These are phyloP conservation scores for Thamnaconus septentrionalis DNA, from an alignment of 2,113 vertebrate genomes.

Conservation along the genomic window DNA sequence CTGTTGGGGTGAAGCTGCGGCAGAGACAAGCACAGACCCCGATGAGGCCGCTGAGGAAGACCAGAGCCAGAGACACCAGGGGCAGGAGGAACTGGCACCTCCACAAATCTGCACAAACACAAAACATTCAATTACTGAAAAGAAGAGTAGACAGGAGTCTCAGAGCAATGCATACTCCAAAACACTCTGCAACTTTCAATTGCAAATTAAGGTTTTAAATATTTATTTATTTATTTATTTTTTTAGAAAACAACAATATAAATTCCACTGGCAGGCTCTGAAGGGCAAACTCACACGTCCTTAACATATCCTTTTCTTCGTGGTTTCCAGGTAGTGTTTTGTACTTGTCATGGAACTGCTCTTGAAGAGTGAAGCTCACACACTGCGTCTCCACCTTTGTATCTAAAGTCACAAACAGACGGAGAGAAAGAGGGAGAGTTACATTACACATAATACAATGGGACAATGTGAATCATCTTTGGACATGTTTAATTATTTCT, in stretches of 20 bases:
- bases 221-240: not conserved
- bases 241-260: not conserved
- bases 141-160: not conserved
- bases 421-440: constrained; percentile 3
- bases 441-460: too few relatives aligned
- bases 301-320: constrained; percentile 86
- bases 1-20: constrained; percentile 89
- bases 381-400: constrained; percentile 80
- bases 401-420: constrained; percentile 63
- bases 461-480: too few relatives aligned
- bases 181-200: not conserved
- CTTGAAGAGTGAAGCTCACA: constrained; percentile 85
- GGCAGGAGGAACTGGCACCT: constrained; percentile 92
- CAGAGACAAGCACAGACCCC: constrained; percentile 94
- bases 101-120: constrained; percentile 84
- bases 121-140: not conserved
- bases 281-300: constrained; percentile 85
- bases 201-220: too few relatives aligned
- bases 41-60: constrained; percentile 89
- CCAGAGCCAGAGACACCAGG: constrained; percentile 89
- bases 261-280: not conserved
- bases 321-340: constrained; percentile 74
- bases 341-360: constrained; percentile 88
- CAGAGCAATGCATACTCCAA: not conserved
- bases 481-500: too few relatives aligned